Conservation (phyloP, 2,797 vertebrate genomes). For the Anniella stebbinsi region DNA sequence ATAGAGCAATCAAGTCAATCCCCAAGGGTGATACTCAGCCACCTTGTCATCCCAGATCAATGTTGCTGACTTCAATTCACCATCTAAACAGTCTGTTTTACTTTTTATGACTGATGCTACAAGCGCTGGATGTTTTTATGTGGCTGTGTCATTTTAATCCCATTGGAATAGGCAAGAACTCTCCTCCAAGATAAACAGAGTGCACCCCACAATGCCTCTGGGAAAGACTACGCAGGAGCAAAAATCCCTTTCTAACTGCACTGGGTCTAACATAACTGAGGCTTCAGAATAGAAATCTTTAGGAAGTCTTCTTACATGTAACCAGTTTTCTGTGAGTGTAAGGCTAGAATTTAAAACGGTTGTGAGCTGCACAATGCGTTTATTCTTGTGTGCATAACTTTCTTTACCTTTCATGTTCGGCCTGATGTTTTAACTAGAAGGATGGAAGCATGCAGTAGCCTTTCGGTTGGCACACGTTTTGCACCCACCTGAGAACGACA, state of each 20-base stretch:
- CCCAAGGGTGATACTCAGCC: not conserved
- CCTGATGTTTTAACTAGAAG: not conserved
- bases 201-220: not conserved
- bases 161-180: not conserved
- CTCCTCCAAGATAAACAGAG: not conserved
- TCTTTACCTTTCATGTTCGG: not conserved
- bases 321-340: not conserved
- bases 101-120: not conserved
- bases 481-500: conserved; percentile 74
- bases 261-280: not conserved
- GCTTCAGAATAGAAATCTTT: not conserved
- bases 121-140: not conserved
- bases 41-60: too few relatives aligned
- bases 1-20: not conserved
- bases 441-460: not conserved
- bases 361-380: not conserved
- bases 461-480: fast-evolving
- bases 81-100: not conserved
- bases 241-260: not conserved
- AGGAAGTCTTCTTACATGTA: not conserved
- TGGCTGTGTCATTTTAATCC: not conserved
- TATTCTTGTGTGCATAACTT: not conserved
- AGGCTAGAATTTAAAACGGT: not conserved
- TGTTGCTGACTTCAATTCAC: not conserved
- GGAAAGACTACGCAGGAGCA: not conserved